Evolutionary conservation across 2,797 vertebrate species (phyloP), one percentile per base, ranked within the genome.

Genomic region (Enteromius fasciolatus): DNA sequence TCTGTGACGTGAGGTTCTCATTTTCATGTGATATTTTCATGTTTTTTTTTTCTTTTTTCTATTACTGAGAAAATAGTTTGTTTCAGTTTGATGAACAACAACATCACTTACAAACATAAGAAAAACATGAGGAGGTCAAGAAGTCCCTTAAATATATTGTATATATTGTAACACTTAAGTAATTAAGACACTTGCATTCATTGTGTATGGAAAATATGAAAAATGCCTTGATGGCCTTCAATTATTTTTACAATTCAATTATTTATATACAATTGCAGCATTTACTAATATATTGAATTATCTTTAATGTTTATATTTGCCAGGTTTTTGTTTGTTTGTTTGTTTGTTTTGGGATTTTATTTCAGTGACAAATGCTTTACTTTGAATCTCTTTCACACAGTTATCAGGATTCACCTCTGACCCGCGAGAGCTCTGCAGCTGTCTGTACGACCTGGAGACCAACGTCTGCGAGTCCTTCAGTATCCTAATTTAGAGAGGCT

Each of bases 371-470:
- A 39, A 39, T 39, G 36, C 36, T 39, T 39, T 39, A 39, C 36
- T 39, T 39, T 39, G 8, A 5, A 39, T 72, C 12, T 70, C 41
- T 63, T 12, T 76, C 14, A 31, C 44, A 2, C 87, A 98, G 97
- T 90, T 99, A 68, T 99, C 97, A 5, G 97, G 97, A 64, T 97
- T 98, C 91, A 98, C 98, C 12, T 98, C 97, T 0, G 98, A 99
- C 89, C 97, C 97, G 59, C 92, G 97, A 0, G 97, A 98, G 86
- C 94, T 98, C 72, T 98, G 98, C 91, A 99, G 98, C 92, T 99
- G 97, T 87, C 92, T 98, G 67, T 99, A 98, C 0, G 97, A 99
- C 89, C 92, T 99, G 85, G 97, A 98, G 87, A 98, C 97, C 0
- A 96, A 96, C 0, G 92, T 96, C 69, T 99, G 97, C 86, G 96